Conservation (phyloP, 2,888 invertebrate genomes). For the Ophion obscuratus region DNA sequence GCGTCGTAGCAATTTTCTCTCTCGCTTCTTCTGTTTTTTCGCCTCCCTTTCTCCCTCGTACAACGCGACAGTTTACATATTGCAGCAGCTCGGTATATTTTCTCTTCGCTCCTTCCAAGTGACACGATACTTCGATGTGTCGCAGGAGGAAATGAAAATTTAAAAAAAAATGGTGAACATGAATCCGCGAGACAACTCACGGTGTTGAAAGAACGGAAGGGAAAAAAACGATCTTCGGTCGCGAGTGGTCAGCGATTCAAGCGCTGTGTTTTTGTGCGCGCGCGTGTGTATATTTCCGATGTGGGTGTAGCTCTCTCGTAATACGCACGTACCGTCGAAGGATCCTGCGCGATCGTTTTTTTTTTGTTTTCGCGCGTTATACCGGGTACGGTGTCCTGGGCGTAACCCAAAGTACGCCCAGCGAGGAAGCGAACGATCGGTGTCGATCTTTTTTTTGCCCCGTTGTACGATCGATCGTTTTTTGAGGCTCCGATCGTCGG, state of each 20-base stretch:
- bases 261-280: slow-evolving; percentile 37
- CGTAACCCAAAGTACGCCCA: slow-evolving; percentile 61
- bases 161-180: slow-evolving; percentile 50
- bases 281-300: slow-evolving; percentile 29
- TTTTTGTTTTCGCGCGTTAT: slow-evolving; percentile 36
- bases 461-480: not conserved
- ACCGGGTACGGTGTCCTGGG: slow-evolving; percentile 66
- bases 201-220: slow-evolving; percentile 57
- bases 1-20: slow-evolving; percentile 34
- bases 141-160: not conserved
- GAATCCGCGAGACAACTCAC: slow-evolving; percentile 77
- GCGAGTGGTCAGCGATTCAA: slow-evolving; percentile 46
- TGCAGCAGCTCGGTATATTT: not conserved
- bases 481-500: not conserved
- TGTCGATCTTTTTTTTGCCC: not conserved
- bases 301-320: slow-evolving; percentile 52
- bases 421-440: slow-evolving; percentile 29
- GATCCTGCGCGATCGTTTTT: slow-evolving; percentile 50
- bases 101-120: not conserved
- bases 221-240: slow-evolving; percentile 53
- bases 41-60: not conserved
- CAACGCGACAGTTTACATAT: not conserved
- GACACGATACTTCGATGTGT: not conserved
- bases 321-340: slow-evolving; percentile 31
- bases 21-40: slow-evolving; percentile 7